Base-by-base conservation (phyloP, 2,113 vertebrate species). In the Eudyptes chrysolophus region DNA sequence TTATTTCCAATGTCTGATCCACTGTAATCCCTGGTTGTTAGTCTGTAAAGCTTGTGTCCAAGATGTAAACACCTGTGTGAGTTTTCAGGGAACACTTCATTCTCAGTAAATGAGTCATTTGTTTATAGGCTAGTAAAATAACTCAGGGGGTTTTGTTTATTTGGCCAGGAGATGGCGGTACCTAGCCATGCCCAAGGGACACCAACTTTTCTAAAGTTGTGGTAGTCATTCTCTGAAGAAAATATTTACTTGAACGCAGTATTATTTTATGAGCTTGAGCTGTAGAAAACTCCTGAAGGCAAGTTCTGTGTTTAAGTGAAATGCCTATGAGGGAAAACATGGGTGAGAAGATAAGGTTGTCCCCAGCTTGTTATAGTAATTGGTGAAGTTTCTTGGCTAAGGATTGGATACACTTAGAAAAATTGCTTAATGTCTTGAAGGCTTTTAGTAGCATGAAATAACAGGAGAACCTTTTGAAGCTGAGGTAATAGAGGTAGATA, bases 1-100 rank as follows among this genome's bases (percentile, higher is more conserved):
- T 96, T 94, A 68, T 92, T 94, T 87, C 13, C 27, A 72, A 0
- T 49, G 40, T 48, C 32, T 82, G 55, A 91, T 89, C 89, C 48
- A 3, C 71, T 70, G 13, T 84, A 95, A 81, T 87, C 72, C 32
- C 8, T 60, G 48, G 17, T 9, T 93, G 72, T 89, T 96, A 69
- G 78, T 91, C 68, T 92, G 76, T 60, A 78, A 77, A 75, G 26
- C 34, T 58, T 51, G 24, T 92, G 57, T 60, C 69, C 68, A 46
- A 84, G 61, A 61, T 96, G 60, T 95, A 90, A 94, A 95, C 48
- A 72, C 21, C 58, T 65, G 21, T 52, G 54, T 89, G 91, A 87
- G 34, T 68, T 91, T 89, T 79, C 42, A 87, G 65, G 44, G 74
- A 74, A 54, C 19, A 5, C 60, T 81, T 89, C 6, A 52, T 91